Base-by-base conservation (phyloP, 2,888 invertebrate species). In the Odontocerum albicorne region DNA sequence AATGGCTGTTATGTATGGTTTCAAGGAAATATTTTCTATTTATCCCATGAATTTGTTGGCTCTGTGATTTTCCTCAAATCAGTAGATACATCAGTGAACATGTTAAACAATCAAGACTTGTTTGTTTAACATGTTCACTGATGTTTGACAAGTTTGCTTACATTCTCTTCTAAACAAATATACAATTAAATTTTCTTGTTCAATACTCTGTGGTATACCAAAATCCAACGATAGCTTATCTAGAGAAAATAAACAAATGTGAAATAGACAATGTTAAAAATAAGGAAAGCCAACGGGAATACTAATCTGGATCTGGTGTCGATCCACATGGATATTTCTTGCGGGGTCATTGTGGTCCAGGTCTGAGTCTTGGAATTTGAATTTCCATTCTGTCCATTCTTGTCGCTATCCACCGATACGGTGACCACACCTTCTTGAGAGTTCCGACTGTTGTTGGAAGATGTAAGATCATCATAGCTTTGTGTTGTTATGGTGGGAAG, bases 281-380 rank as follows among this genome's bases (percentile, higher is more conserved):
- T 80, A 12, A 92, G 66, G 67, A 92, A 92, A 7, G 87, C 77
- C 2, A 86, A 69, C 0, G 92, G 92, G 69, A 92, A 92, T 1
- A 88, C 77, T 31, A 90, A 73, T 46, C 92, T 79, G 19, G 91
- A 88, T 50, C 91, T 73, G 62, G 82, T 85, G 73, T 92, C 92
- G 62, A 92, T 91, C 90, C 92, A 92, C 47, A 86, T 87, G 61
- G 92, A 88, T 52, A 92, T 90, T 71, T 92, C 88, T 65, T 92
- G 92, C 0, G 92, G 91, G 1, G 92, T 91, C 85, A 92, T 88
- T 10, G 90, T 90, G 42, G 90, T 90, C 84, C 88, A 87, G 51
- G 72, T 73, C 72, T 35, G 59, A 40, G 39, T 10, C 55, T 50
- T 70, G 66, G 3, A 69, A 65, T 13, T 67, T 63, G 20, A 70